Evolutionary conservation across 1,140 invertebrate genomes (phyloP).

Genomic region (Drosophila pachea): DNA sequence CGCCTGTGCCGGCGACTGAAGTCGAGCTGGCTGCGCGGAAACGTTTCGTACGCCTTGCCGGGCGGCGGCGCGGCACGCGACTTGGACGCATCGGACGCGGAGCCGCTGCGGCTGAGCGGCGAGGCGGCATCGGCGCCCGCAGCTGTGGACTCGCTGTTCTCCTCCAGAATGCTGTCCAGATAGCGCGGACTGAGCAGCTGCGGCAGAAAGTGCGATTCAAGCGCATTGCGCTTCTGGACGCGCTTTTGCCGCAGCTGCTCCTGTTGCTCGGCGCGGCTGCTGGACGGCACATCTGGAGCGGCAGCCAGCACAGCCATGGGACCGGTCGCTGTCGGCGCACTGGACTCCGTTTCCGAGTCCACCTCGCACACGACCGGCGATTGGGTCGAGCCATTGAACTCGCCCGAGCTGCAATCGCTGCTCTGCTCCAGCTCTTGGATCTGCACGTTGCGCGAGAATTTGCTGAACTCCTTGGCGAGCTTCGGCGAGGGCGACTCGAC

Average conservation of each 20-base stretch:
- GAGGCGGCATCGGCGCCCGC: conserved; percentile 27
- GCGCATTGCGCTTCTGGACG: conserved; percentile 79
- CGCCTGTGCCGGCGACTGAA: conserved; percentile 57
- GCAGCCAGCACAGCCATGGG: conserved; percentile 15
- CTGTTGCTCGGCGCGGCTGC: conserved; percentile 58
- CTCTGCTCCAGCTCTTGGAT: conserved; percentile 67
- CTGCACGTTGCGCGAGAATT: conserved; percentile 55
- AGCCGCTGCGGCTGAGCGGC: conserved; percentile 19
- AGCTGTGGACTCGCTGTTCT: conserved; percentile 80
- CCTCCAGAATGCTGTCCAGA: conserved; percentile 83
- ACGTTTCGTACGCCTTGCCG: conserved; percentile 54
- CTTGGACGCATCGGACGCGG: conserved; percentile 25
- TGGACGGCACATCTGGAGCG: conserved; percentile 44
- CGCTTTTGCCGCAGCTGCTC: conserved; percentile 69
- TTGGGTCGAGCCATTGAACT: conserved; percentile 42
- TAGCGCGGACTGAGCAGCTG: conserved; percentile 80
- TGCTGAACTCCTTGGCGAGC: conserved; percentile 35
- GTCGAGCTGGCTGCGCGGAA: conserved; percentile 71
- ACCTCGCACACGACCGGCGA: conserved; percentile 66
- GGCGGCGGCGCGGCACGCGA: conserved; percentile 12
- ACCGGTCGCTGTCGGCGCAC: neutral
- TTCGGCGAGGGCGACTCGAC: conserved; percentile 61
- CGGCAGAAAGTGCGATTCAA: conserved; percentile 81
- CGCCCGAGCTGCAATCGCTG: conserved; percentile 67
- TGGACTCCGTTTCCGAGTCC: conserved; percentile 64